Evolutionary conservation across 2,888 invertebrate genomes (phyloP).

Genomic region (Spilosoma lubricipeda): DNA sequence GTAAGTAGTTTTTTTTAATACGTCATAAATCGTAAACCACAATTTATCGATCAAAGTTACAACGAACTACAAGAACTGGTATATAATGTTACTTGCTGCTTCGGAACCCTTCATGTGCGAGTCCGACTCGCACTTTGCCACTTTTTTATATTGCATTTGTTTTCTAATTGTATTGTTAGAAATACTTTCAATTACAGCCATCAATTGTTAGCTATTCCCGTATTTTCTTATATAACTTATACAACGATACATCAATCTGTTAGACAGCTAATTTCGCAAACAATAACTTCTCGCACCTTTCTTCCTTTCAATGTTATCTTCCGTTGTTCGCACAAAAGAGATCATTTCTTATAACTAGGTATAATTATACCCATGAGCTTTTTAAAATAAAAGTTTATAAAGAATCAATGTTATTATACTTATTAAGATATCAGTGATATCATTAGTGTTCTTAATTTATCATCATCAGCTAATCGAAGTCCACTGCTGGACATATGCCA

Average conservation of each 20-base stretch:
- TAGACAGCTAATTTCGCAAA: slow-evolving; percentile 77
- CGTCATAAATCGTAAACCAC: too few species aligned
- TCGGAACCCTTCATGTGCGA: too few species aligned
- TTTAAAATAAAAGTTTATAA: slow-evolving; percentile 14
- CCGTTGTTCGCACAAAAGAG: slow-evolving; percentile 60
- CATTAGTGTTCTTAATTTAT: background rate
- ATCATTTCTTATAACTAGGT: slow-evolving; percentile 36
- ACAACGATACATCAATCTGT: slow-evolving; percentile 73
- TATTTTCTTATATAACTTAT: slow-evolving; percentile 52
- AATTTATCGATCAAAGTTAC: too few species aligned
- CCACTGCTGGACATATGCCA: too few species aligned
- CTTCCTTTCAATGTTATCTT: slow-evolving; percentile 51
- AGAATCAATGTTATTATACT: background rate
- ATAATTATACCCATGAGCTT: slow-evolving; percentile 59
- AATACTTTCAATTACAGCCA: slow-evolving; percentile 35
- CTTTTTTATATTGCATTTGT: background rate
- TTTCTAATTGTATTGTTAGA: background rate
- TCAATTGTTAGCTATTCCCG: slow-evolving; percentile 21
- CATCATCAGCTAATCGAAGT: too few species aligned
- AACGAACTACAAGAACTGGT: too few species aligned
- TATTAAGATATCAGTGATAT: background rate
- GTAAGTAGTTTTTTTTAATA: too few species aligned
- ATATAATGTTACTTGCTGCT: too few species aligned
- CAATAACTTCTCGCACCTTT: slow-evolving; percentile 73
- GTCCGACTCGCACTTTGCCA: too few species aligned